These are phyloP conservation scores for Yponomeuta sedellus DNA, from an alignment of 2,888 invertebrate species.

Conservation along the genomic window DNA sequence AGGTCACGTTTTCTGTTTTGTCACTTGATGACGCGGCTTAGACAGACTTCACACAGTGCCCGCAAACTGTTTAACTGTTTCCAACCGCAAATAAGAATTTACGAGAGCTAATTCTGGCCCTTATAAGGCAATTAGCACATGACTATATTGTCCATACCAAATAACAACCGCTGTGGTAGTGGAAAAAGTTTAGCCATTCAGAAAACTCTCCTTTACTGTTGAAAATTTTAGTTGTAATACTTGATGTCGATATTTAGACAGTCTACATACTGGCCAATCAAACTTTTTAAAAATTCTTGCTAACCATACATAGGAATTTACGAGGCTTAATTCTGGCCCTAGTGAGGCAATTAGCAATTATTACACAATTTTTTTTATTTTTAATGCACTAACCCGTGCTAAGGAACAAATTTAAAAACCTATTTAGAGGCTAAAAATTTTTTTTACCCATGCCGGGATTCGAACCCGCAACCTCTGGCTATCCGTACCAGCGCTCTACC, in stretches of 20 bases:
- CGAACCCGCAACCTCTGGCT: too few relatives aligned
- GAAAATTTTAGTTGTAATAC: too few relatives aligned
- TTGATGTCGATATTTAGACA: too few relatives aligned
- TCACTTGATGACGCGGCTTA: neutral
- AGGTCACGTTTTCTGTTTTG: neutral
- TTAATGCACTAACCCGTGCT: too few relatives aligned
- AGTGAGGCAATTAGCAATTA: conserved; percentile 10
- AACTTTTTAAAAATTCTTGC: conserved; percentile 35
- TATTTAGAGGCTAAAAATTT: too few relatives aligned
- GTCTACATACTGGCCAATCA: neutral
- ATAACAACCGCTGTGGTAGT: neutral
- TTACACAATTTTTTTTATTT: too few relatives aligned
- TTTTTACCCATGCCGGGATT: too few relatives aligned
- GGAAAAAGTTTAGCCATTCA: neutral
- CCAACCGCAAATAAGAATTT: conserved; percentile 59
- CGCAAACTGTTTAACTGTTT: conserved; percentile 27
- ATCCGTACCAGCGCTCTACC: too few relatives aligned
- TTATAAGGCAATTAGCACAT: conserved; percentile 8
- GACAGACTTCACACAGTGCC: conserved; percentile 6
- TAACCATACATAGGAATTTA: conserved; percentile 60
- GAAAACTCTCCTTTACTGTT: neutral
- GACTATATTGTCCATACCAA: neutral
- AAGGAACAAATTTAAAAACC: too few relatives aligned
- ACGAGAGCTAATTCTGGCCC: conserved; percentile 54
- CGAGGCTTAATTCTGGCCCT: conserved; percentile 51